These are phyloP conservation scores for Protaetia brevitarsis DNA, from an alignment of 1,140 invertebrate genomes.

Conservation along the genomic window DNA sequence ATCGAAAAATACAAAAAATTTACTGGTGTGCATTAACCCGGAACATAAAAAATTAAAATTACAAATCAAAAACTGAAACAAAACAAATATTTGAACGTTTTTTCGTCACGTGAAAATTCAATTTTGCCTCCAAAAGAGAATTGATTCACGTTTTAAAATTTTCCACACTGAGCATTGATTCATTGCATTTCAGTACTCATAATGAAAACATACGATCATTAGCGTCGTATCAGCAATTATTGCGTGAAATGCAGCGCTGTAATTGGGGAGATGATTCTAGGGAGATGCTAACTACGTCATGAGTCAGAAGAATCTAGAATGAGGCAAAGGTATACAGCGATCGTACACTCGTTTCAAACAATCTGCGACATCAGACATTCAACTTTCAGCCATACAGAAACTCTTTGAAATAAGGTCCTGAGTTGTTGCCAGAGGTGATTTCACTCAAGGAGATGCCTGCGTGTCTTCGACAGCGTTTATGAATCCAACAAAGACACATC, in stretches of 20 bases:
- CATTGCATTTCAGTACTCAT: slow-evolving; percentile 51
- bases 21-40: too few relatives aligned
- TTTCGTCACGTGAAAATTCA: too few relatives aligned
- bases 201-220: slow-evolving; percentile 59
- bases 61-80: too few relatives aligned
- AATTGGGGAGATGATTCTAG: slow-evolving; percentile 58
- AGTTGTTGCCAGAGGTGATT: slow-evolving; percentile 59
- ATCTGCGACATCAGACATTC: too few relatives aligned
- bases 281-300: slow-evolving; percentile 56
- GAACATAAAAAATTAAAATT: too few relatives aligned
- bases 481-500: slow-evolving; percentile 36
- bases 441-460: slow-evolving; percentile 43
- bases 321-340: slow-evolving; percentile 49
- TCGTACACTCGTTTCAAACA: too few relatives aligned
- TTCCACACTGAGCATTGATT: neutral
- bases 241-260: slow-evolving; percentile 61
- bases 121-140: too few relatives aligned
- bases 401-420: slow-evolving; percentile 59
- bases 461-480: slow-evolving; percentile 34
- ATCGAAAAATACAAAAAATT: too few relatives aligned
- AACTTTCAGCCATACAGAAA: slow-evolving; percentile 52
- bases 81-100: too few relatives aligned
- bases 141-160: neutral
- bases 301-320: slow-evolving; percentile 48
- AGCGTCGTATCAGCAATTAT: slow-evolving; percentile 57